Percentiles rank a stretch among this genome's conserved stretches.
phyloP scores from a whole-genome alignment of 1,140 invertebrate species.

The honey bee (Apis mellifera) region DNA sequence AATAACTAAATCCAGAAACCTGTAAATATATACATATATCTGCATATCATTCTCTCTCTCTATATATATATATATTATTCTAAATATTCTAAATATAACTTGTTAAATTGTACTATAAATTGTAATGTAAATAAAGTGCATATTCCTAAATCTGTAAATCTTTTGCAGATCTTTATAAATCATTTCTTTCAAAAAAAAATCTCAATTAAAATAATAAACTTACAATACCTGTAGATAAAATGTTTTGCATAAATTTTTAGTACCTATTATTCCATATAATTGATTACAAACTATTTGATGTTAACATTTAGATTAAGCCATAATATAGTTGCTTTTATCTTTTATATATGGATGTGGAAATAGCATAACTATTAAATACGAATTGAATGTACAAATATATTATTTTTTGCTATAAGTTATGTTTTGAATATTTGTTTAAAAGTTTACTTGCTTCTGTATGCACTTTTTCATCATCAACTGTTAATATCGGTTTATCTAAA shows the following conservation, averaged over 20 bases:
- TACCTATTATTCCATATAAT: conserved; percentile 32
- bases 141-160: conserved; percentile 1
- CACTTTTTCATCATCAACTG: conserved; percentile 79
- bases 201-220: conserved; percentile 28
- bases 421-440: conserved; percentile 70
- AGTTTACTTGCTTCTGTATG: conserved; percentile 68
- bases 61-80: not conserved
- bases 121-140: conserved; percentile 4
- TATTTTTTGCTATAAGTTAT: conserved; percentile 60
- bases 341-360: not conserved
- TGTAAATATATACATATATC: not conserved
- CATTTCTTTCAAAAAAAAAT: conserved; percentile 42
- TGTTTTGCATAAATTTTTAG: conserved; percentile 7
- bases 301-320: not conserved
- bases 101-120: conserved; percentile 4
- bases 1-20: conserved; percentile 30
- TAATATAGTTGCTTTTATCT: conserved; percentile 17
- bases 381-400: conserved; percentile 27
- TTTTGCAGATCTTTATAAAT: not conserved
- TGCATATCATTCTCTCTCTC: not conserved
- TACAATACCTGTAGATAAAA: conserved; percentile 21
- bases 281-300: conserved; percentile 19
- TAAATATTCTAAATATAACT: conserved; percentile 27
- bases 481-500: conserved; percentile 71
- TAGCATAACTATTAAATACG: conserved; percentile 23